Evolutionary conservation across 2,797 vertebrate species (phyloP), one percentile per base, ranked within the genome.

Genomic region (Clarias laeviceps): DNA sequence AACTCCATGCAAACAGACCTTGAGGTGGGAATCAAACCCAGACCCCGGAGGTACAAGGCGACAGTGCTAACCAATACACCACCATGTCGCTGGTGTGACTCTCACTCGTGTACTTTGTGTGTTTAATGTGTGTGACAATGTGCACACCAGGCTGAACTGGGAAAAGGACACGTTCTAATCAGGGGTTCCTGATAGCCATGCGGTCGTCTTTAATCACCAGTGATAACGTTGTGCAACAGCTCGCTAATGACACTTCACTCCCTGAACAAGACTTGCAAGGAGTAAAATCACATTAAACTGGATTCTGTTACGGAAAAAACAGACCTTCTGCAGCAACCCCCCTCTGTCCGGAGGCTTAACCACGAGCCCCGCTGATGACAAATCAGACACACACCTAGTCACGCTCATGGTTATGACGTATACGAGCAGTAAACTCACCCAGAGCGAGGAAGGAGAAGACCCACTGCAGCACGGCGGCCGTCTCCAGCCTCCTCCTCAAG

Each of bases 361-460:
- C 54, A 12, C 12, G 8, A 22, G 3, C 27, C 29, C 32, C 17
- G 0, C n/a, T 45, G 50, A 56, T 20, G 50, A 56, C 27, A 56
- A 11, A 2, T 29, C 54, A 54, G 45, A 50, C n/a, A 74, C 50
- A 57, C 27, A 14, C 7, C 56, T 37, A 1, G 3, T 17, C 34
- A n/a, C 4, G 22, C 22, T 17, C 1, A n/a, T 34, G 11, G 15
- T 40, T 24, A 79, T 17, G 56, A 34, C 22, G 2, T 34, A 77
- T 22, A 57, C 27, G n/a, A 22, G 12, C 37, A 73, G 45, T 20
- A 11, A 22, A 66, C 88, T 84, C 94, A 99, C 98, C 97, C 56
- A 99, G 87, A 8, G 50, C 88, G 5, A 98, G 89, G 92, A 99
- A 99, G 89, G 94, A 95, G 94, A 93, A 96, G 90, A 99, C 91